Base-by-base conservation (phyloP, 2,797 vertebrate species). In the Poeciliopsis turneri region DNA sequence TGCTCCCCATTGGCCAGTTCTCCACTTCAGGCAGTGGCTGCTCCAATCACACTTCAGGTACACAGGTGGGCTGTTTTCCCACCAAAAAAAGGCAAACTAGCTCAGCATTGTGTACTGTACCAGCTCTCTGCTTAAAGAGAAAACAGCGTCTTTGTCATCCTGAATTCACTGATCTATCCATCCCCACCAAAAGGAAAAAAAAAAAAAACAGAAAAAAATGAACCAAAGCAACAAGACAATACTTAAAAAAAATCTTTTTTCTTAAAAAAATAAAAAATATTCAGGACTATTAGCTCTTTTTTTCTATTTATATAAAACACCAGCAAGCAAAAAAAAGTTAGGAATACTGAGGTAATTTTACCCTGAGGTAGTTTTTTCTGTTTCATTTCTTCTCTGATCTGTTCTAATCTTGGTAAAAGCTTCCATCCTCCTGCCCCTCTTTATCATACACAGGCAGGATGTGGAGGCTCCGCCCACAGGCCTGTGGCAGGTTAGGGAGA, bases 201-300 rank as follows among this genome's bases (percentile, higher is more conserved):
- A 93, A 89, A 91, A n/a, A 55, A 92, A 93, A 93, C 39, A 41
- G 39, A 41, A 41, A 41, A 41, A 41, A 41, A 41, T 41, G 77
- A 82, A 89, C 87, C 85, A 90, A 93, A 93, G 86, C 93, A 93
- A 93, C 90, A 93, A 92, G 93, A 95, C 95, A 95, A 96, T 94
- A 96, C 92, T 88, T 87, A 92, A 94, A 89, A 95, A 95, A 96
- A 96, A 92, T 28, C 92, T 93, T 95, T 96, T 96, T 96, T 97
- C 96, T 94, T 97, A 97, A 97, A 97, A 98, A 98, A 98, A 98
- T 97, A 97, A 97, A 97, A 97, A 97, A 97, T 97, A 97, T 97
- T 96, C 96, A 97, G 96, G 96, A 96, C 97, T 97, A 97, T 97
- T 97, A 96, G 96, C 96, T 97, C 96, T 97, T 95, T 73, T 88